These are phyloP conservation scores for Cosmia pyralina DNA, from an alignment of 2,888 invertebrate species.

Conservation along the genomic window DNA sequence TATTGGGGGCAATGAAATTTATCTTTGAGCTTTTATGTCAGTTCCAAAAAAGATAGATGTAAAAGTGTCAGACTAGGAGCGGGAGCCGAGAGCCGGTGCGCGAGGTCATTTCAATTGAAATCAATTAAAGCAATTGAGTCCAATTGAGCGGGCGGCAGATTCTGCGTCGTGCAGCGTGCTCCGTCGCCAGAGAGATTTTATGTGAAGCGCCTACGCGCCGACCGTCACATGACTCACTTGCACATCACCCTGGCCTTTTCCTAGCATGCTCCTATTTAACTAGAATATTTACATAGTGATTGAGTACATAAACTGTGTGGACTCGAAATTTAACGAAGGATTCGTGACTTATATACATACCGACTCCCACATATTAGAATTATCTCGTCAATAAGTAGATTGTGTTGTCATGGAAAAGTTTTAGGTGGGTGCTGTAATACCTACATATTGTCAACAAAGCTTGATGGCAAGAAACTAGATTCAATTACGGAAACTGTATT, in stretches of 20 bases:
- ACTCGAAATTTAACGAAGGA: conserved; percentile 25
- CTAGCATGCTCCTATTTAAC: conserved; percentile 43
- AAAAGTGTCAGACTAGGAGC: conserved; percentile 89
- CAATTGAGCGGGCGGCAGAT: conserved; percentile 90
- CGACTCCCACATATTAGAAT: not conserved
- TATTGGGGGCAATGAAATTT: conserved; percentile 82
- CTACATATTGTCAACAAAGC: not conserved
- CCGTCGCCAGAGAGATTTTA: conserved; percentile 88
- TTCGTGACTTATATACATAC: conserved; percentile 18
- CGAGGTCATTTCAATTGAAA: conserved; percentile 90
- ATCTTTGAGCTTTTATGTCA: conserved; percentile 86
- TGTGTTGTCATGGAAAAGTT: conserved; percentile 20
- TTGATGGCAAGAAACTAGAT: no score
- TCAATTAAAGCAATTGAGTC: conserved; percentile 89
- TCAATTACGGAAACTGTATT: no score
- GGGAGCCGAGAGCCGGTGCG: conserved; percentile 86
- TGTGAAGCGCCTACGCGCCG: conserved; percentile 86
- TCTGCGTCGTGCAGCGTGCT: conserved; percentile 86
- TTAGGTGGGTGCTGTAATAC: not conserved
- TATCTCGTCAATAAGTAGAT: not conserved
- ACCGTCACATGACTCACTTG: conserved; percentile 84
- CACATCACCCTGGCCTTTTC: conserved; percentile 63
- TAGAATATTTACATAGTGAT: conserved; percentile 52
- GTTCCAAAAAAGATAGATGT: conserved; percentile 90
- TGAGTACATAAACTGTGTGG: conserved; percentile 37